Evolutionary conservation across 2,113 vertebrate species (phyloP), one percentile per base, ranked within the genome.

Genomic region (Sceloporus tristichus): DNA sequence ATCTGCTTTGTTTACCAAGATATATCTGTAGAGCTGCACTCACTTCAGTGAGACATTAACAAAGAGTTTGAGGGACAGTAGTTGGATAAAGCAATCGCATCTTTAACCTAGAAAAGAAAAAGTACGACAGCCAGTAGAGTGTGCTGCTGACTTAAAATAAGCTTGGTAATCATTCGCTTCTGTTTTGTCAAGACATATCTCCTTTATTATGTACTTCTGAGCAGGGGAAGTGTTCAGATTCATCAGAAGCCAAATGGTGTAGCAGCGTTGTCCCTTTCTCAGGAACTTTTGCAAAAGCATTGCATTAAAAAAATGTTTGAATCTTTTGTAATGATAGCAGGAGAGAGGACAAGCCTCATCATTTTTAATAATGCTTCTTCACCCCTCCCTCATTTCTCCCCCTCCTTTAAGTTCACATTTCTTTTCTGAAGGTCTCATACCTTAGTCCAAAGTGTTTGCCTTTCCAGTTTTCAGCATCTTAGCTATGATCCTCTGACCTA

Each of bases 401-500:
- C 93, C 19, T 21, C 77, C 13, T 80, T 23, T 48, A 27, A 48
- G 87, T 85, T 93, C 84, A 95, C 93, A 88, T 94, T 95, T 90
- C 86, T 92, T 74, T 96, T 95, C 93, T 94, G 92, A 96, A 94
- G 92, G 84, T 95, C 88, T 76, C 94, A 95, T 29, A 29, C 2
- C 96, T 97, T 95, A 96, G 90, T 77, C 89, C 92, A 85, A 87
- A 74, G 88, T 96, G 94, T 96, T 97, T 96, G 95, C 87, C 85
- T 95, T 94, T 88, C 40, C 81, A 8, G 29, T 90, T 96, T 95
- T 96, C 93, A 96, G 14, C 87, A 94, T 92, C 95, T 94, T 95
- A 92, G 94, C 94, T 95, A 94, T 93, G 96, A 95, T 95, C 93
- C 94, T 87, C 91, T 95, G 96, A 96, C 96, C 91, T 88, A 53